A percentile compares a stretch with the other conserved stretches of the same genome.
These are phyloP conservation scores for Drosophila sproati DNA, from an alignment of 1,140 invertebrate genomes.

Conservation along the genomic window DNA sequence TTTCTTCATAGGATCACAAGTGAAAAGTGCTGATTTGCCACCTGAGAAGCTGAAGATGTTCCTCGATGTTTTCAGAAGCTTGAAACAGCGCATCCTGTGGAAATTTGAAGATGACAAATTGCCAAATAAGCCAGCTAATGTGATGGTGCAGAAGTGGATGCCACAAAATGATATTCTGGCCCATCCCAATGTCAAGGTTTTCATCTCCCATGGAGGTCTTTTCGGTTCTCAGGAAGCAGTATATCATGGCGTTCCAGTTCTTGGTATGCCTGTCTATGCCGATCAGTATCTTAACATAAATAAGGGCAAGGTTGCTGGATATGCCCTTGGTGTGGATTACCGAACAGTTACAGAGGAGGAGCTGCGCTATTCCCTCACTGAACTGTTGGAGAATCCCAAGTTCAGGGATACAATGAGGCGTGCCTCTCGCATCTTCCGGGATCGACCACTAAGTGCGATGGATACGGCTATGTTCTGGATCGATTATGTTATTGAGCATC, in stretches of 20 bases:
- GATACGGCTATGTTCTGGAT: slow-evolving; percentile 87
- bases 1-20: slow-evolving; percentile 39
- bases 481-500: slow-evolving; percentile 87
- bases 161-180: slow-evolving; percentile 88
- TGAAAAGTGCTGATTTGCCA: slow-evolving; percentile 84
- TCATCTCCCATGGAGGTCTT: slow-evolving; percentile 88
- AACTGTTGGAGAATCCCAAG: slow-evolving; percentile 85
- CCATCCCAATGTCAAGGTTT: slow-evolving; percentile 86
- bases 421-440: slow-evolving; percentile 85
- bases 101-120: slow-evolving; percentile 87
- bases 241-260: slow-evolving; percentile 87
- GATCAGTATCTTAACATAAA: slow-evolving; percentile 85
- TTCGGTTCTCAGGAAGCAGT: slow-evolving; percentile 87
- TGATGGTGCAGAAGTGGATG: slow-evolving; percentile 87
- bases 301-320: slow-evolving; percentile 70
- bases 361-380: slow-evolving; percentile 80
- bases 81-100: slow-evolving; percentile 87
- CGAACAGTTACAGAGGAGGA: slow-evolving; percentile 71
- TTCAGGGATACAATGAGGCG: slow-evolving; percentile 82
- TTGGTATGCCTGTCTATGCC: slow-evolving; percentile 87
- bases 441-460: slow-evolving; percentile 85
- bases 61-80: slow-evolving; percentile 85
- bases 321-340: slow-evolving; percentile 75
- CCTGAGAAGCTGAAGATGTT: slow-evolving; percentile 85
- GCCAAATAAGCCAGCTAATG: slow-evolving; percentile 85